phyloP scores from a whole-genome alignment of 53 echinoderm and acorn worm species.

The Henricia sp. region DNA sequence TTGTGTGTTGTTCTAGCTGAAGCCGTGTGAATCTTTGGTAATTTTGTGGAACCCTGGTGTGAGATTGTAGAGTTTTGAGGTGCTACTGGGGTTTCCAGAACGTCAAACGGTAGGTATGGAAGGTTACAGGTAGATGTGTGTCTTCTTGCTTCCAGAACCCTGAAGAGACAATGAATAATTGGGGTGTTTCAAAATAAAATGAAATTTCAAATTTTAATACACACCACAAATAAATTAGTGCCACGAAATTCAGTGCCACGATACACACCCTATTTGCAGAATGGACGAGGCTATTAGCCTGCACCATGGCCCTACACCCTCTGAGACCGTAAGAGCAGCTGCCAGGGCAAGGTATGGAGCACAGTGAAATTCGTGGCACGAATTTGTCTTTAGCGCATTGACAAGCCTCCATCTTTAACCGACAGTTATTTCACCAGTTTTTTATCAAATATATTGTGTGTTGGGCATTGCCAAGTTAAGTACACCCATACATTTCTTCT shows the following conservation, averaged over 20 bases:
- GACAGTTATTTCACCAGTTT: too few relatives aligned
- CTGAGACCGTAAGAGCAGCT: too few relatives aligned
- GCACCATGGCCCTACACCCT: too few relatives aligned
- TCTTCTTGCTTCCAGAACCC: not conserved
- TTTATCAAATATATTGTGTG: too few relatives aligned
- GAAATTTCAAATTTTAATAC: not conserved
- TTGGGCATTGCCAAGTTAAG: too few relatives aligned
- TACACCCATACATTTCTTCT: too few relatives aligned
- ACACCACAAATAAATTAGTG: not conserved
- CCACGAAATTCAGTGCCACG: not conserved
- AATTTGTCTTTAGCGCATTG: too few relatives aligned
- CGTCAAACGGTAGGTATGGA: conserved; percentile 32
- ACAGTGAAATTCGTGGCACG: too few relatives aligned
- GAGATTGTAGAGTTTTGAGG: conserved; percentile 51
- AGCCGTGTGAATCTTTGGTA: conserved; percentile 27
- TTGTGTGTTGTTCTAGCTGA: not conserved
- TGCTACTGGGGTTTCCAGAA: conserved; percentile 21
- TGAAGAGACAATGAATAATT: too few relatives aligned
- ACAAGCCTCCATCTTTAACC: too few relatives aligned
- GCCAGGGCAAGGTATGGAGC: too few relatives aligned
- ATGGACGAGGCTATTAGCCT: not conserved
- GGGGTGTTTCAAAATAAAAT: too few relatives aligned
- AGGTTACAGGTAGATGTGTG: conserved; percentile 51
- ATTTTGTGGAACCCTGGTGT: conserved; percentile 1
- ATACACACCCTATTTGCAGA: not conserved